Evolutionary conservation across 2,113 vertebrate genomes (phyloP), one percentile per base, ranked within the genome.

Genomic region (Arothron firmamentum): DNA sequence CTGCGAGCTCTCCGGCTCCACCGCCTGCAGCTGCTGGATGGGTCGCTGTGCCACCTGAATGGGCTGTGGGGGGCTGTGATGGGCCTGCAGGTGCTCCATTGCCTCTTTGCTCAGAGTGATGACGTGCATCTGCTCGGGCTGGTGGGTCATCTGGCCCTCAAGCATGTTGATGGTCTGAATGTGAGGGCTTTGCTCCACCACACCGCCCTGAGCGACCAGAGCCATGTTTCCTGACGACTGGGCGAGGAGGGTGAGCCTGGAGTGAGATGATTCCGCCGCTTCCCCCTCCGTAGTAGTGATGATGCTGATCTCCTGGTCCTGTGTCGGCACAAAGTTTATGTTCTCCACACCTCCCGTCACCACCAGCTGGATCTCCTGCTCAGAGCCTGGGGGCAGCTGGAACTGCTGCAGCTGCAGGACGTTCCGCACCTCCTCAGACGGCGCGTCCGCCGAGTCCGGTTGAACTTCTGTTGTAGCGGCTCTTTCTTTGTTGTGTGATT

Each of bases 101-200:
- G 93, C 92, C 71, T 98, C 95, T 84, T 96, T 95, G 13, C 93
- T 95, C 69, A 98, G 88, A 0, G 95, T 94, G 80, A 99, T 94
- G 7, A 99, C 92, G 0, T 98, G 96, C 92, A 96, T 94, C 46
- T 94, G 93, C 71, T 97, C 94, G 0, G 93, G 46, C 0, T 91
- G 93, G 9, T 88, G 87, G 5, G 84, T 78, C 72, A 93, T 83
- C 71, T 89, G 90, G 55, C 88, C 87, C 59, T 92, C 92, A 20
- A 96, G 89, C 84, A 95, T 70, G 28, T 67, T 77, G 25, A 96
- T 90, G 16, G 90, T 88, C 84, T 93, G 93, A 31, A 95, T 92
- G 62, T 92, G 92, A 28, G 90, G 85, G 0, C 71, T 60, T 82
- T 88, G 5, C 76, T 80, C 74, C 79, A 88, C 65, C 38, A 55